A percentile compares a stretch with the other conserved stretches of the same genome.
Conservation (phyloP, 2,888 invertebrate genomes). For the Acheta domesticus region DNA sequence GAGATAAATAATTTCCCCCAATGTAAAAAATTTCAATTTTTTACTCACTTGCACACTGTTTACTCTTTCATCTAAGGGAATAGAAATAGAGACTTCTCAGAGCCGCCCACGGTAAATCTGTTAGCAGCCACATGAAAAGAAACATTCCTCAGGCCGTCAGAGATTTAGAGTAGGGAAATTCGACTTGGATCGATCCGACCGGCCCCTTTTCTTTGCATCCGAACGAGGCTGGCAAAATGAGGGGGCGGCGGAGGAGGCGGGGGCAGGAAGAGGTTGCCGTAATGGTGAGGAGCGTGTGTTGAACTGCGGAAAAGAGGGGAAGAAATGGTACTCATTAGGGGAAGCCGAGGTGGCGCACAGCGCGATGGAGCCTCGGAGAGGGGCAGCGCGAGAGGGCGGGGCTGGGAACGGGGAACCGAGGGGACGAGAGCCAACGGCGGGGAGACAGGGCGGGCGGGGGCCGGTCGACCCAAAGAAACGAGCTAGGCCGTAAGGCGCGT, state of each 20-base stretch:
- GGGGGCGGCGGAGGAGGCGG: background rate
- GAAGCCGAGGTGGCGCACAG: background rate
- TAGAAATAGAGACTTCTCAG: background rate
- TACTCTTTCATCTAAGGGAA: background rate
- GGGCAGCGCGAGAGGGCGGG: background rate
- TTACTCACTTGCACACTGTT: background rate
- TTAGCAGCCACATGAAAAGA: background rate
- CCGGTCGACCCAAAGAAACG: background rate
- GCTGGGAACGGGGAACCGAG: background rate
- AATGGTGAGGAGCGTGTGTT: background rate
- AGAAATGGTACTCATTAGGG: conserved; percentile 5
- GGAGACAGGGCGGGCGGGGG: background rate
- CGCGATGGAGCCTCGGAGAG: background rate
- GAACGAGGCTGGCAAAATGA: background rate
- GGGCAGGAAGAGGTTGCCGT: background rate
- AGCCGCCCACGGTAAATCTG: background rate
- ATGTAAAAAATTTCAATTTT: no score
- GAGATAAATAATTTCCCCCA: no score
- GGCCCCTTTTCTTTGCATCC: background rate
- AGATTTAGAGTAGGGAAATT: conserved; percentile 4
- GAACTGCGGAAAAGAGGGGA: conserved; percentile 18
- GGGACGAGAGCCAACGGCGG: background rate
- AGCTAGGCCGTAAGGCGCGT: background rate
- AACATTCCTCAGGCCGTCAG: background rate
- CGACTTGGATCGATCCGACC: background rate